Evolutionary conservation across 1,140 invertebrate genomes (phyloP).

Genomic region (Rhynchophorus ferrugineus): DNA sequence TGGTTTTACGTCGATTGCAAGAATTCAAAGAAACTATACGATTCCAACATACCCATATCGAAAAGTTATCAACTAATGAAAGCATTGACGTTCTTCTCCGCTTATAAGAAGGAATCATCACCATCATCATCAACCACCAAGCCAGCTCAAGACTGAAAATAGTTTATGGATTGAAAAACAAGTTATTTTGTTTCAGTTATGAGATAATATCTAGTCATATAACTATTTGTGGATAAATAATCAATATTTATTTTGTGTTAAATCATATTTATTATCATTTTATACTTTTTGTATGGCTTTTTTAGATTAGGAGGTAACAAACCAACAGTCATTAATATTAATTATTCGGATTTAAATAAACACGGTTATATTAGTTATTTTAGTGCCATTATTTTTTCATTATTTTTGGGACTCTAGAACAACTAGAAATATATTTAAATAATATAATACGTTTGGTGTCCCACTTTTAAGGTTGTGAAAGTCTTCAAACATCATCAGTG

Average conservation of each 20-base stretch:
- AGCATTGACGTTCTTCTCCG: slow-evolving; percentile 76
- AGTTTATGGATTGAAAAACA: background rate
- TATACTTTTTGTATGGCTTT: background rate
- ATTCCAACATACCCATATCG: slow-evolving; percentile 82
- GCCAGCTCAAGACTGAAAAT: slow-evolving; percentile 19
- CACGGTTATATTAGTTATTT: background rate
- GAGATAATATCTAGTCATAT: slow-evolving; percentile 9
- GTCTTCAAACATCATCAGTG: too few relatives aligned
- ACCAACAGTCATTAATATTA: background rate
- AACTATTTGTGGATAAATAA: background rate
- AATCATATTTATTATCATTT: background rate
- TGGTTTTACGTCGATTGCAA: slow-evolving; percentile 88
- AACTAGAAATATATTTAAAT: too few relatives aligned
- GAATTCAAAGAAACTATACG: slow-evolving; percentile 67
- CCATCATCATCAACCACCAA: slow-evolving; percentile 15
- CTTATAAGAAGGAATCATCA: slow-evolving; percentile 59
- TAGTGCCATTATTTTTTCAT: background rate
- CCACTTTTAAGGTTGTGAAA: background rate
- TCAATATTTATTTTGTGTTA: background rate
- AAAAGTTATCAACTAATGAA: slow-evolving; percentile 89
- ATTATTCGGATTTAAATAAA: too few relatives aligned
- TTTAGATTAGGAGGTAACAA: background rate
- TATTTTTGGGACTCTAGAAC: too few relatives aligned
- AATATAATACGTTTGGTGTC: too few relatives aligned
- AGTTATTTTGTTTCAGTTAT: background rate